phyloP scores from a whole-genome alignment of 2,888 invertebrate species.

The Nowickia ferox region DNA sequence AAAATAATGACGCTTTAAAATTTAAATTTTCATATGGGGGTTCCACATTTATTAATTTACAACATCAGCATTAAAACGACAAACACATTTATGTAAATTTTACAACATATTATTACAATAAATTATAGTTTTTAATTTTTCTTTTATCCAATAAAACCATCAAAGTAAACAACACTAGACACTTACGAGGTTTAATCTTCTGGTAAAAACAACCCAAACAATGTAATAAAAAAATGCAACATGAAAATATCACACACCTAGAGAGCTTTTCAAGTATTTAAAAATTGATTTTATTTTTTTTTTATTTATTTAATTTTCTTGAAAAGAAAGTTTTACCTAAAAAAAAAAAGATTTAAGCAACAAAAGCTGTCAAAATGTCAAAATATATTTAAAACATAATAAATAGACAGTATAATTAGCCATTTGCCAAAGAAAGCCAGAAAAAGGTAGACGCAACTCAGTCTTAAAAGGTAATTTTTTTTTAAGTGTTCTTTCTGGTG shows the following conservation, averaged over 20 bases:
- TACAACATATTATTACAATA: slow-evolving; percentile 19
- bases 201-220: slow-evolving; percentile 45
- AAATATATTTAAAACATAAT: slow-evolving; percentile 63
- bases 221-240: slow-evolving; percentile 30
- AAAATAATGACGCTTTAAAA: slow-evolving; percentile 5
- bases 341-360: slow-evolving; percentile 42
- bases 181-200: slow-evolving; percentile 55
- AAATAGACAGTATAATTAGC: slow-evolving; percentile 63
- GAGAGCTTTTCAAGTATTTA: slow-evolving; percentile 28
- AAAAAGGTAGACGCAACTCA: slow-evolving; percentile 9
- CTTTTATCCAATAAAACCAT: slow-evolving; percentile 32
- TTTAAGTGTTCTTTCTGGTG: slow-evolving; percentile 35
- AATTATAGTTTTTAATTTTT: slow-evolving; percentile 6
- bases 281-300: slow-evolving; percentile 20
- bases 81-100: slow-evolving; percentile 62
- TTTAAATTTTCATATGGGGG: slow-evolving; percentile 9
- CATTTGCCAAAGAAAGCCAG: slow-evolving; percentile 18
- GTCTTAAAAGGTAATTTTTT: slow-evolving; percentile 24
- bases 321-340: slow-evolving; percentile 64
- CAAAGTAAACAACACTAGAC: slow-evolving; percentile 11
- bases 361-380: slow-evolving; percentile 73
- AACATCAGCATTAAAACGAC: neutral
- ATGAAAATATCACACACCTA: slow-evolving; percentile 54
- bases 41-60: neutral
- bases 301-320: neutral